phyloP scores from a whole-genome alignment of 2,797 vertebrate species.

The Xerus rutilus region DNA sequence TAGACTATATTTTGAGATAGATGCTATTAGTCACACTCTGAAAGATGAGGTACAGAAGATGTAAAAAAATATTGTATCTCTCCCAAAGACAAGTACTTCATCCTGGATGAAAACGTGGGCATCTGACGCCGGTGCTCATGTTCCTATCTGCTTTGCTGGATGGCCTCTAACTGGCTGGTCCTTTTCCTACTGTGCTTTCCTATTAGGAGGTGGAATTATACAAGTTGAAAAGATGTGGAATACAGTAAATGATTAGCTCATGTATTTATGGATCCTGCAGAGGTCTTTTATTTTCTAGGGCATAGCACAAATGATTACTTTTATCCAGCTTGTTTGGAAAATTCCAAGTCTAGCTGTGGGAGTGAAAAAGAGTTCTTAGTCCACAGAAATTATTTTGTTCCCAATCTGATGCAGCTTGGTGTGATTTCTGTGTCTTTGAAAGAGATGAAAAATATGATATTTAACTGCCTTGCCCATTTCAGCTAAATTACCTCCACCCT shows the following conservation, averaged over 20 bases:
- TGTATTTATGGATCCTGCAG: neutral
- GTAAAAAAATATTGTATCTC: neutral
- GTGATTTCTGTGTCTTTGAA: slow-evolving; percentile 48
- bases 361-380: neutral
- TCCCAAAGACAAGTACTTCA: neutral
- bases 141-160: neutral
- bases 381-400: neutral
- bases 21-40: neutral
- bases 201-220: neutral
- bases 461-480: neutral
- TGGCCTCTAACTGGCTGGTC: neutral
- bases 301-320: neutral
- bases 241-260: neutral
- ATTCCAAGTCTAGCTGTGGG: neutral
- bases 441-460: neutral
- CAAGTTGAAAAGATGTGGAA: neutral
- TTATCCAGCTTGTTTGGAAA: neutral
- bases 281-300: neutral
- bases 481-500: neutral
- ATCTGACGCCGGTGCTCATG: neutral
- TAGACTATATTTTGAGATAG: neutral
- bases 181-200: neutral
- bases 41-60: neutral
- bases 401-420: neutral
- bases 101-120: neutral